Conservation (phyloP, 2,113 vertebrate genomes). For the Orientallactaga bullata region DNA sequence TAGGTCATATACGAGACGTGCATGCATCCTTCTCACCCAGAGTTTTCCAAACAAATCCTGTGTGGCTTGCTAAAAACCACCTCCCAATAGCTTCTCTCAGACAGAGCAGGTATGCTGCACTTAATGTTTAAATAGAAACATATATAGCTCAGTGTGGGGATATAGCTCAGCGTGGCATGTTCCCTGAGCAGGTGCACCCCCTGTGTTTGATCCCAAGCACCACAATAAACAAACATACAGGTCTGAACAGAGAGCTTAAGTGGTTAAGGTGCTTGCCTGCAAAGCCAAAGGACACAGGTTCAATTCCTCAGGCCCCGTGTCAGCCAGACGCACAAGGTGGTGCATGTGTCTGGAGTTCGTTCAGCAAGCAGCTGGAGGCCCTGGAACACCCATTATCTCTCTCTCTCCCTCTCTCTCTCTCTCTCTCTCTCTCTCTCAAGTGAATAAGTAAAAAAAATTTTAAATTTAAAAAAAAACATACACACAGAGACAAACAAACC, state of each 20-base stretch:
- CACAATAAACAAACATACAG: neutral
- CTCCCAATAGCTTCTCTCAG: neutral
- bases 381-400: too few relatives aligned
- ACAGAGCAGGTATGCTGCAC: neutral
- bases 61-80: neutral
- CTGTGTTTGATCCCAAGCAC: neutral
- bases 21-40: neutral
- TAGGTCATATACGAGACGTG: accelerated
- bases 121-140: neutral
- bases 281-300: too few relatives aligned
- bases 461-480: too few relatives aligned
- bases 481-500: neutral
- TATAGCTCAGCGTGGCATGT: neutral
- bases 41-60: neutral
- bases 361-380: too few relatives aligned
- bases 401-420: too few relatives aligned
- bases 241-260: too few relatives aligned
- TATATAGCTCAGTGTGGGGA: neutral
- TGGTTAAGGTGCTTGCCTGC: too few relatives aligned
- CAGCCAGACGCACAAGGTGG: too few relatives aligned
- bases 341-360: too few relatives aligned
- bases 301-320: too few relatives aligned
- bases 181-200: neutral
- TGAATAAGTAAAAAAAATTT: too few relatives aligned
- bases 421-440: too few relatives aligned